phyloP scores from a whole-genome alignment of 30 jellyfish, hydroid and myxozoan species.

The Catostylus mosaicus region DNA sequence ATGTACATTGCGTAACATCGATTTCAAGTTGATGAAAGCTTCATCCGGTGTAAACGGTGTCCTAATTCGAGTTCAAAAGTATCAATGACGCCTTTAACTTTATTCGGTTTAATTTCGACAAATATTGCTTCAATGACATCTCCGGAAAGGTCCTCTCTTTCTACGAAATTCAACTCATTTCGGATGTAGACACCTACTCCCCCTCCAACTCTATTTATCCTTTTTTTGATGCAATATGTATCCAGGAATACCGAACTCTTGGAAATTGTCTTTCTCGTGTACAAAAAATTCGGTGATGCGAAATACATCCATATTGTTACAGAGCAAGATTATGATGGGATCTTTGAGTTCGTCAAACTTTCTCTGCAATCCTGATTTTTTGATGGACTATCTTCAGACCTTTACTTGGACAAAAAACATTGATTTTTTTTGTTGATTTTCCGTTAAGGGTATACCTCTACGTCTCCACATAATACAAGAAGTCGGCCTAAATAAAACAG shows the following conservation, averaged over 20 bases:
- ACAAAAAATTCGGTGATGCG: conserved; percentile 21
- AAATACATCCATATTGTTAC: conserved; percentile 13
- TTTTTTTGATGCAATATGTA: conserved; percentile 3
- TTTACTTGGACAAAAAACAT: not conserved
- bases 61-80: not conserved
- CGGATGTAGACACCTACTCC: conserved; percentile 31
- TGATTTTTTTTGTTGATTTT: not conserved
- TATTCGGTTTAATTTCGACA: conserved; percentile 28
- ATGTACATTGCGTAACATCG: not conserved
- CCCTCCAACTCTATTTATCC: conserved; percentile 30
- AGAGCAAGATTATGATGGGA: not conserved
- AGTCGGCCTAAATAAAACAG: too few relatives aligned
- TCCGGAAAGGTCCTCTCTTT: not conserved
- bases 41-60: not conserved
- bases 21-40: not conserved
- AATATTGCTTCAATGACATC: conserved; percentile 12
- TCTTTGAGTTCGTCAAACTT: conserved; percentile 31
- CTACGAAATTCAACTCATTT: not conserved
- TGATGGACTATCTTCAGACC: conserved; percentile 12
- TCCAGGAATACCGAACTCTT: conserved; percentile 20
- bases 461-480: conserved; percentile 31
- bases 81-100: not conserved
- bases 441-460: conserved; percentile 15
- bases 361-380: conserved; percentile 31
- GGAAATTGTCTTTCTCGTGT: not conserved